Evolutionary conservation across 2,797 vertebrate species (phyloP).

Genomic region (Micromesistius poutassou): DNA sequence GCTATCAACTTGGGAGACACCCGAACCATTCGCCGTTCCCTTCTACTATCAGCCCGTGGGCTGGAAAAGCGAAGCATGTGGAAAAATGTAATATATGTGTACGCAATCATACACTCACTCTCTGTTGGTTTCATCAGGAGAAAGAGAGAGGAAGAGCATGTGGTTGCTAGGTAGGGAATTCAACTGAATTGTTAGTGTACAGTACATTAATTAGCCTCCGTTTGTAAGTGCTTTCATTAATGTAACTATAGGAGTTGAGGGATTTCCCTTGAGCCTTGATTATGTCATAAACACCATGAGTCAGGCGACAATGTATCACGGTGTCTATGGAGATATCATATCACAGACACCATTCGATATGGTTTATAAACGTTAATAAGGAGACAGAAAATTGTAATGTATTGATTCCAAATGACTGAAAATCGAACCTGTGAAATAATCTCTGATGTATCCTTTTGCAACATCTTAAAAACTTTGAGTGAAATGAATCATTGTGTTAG

Average conservation of each 20-base stretch:
- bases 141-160: neutral
- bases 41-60: neutral
- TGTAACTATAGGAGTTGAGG: neutral
- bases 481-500: too few relatives aligned
- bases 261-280: neutral
- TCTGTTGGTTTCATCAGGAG: neutral
- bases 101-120: neutral
- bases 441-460: neutral
- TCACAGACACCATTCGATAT: neutral
- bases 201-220: neutral
- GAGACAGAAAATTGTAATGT: neutral
- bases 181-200: neutral
- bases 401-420: neutral
- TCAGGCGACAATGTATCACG: neutral
- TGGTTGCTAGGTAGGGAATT: neutral
- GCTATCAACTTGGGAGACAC: constrained; percentile 17
- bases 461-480: too few relatives aligned
- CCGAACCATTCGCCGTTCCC: constrained; percentile 31
- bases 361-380: neutral
- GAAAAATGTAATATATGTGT: neutral
- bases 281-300: neutral
- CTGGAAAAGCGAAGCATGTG: constrained; percentile 7
- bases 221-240: too few relatives aligned
- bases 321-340: neutral
- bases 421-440: neutral